These are phyloP conservation scores for Urocolius indicus DNA, from an alignment of 2,113 vertebrate genomes.

Conservation along the genomic window DNA sequence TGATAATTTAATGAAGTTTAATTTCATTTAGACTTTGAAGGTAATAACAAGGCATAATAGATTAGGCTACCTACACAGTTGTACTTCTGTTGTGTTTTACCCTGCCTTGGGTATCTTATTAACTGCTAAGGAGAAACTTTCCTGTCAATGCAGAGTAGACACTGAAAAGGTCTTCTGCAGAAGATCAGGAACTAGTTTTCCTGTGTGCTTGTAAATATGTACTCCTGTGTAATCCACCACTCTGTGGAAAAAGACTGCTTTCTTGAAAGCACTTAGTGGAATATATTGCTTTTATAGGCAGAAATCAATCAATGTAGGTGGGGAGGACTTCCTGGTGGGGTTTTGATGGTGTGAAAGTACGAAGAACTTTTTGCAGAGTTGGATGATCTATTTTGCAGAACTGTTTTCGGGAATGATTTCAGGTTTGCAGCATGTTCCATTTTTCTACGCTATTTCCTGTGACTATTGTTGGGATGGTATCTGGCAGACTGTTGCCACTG, in stretches of 20 bases:
- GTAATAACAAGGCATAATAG: no score
- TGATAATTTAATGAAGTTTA: neutral
- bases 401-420: neutral
- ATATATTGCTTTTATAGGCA: neutral
- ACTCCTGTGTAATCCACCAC: neutral
- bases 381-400: neutral
- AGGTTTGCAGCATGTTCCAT: neutral
- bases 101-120: neutral
- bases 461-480: neutral
- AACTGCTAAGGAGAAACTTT: neutral
- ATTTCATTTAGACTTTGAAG: neutral
- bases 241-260: neutral
- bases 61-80: neutral
- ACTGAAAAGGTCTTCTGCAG: neutral
- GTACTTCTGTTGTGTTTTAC: neutral
- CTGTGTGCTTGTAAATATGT: neutral
- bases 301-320: neutral
- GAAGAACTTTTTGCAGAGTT: neutral
- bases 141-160: neutral
- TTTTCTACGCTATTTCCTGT: neutral
- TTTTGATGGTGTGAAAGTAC: neutral
- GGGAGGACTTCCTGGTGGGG: neutral
- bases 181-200: neutral
- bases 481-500: neutral
- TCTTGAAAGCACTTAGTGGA: neutral